Percentiles rank a stretch among this genome's conserved stretches.
Evolutionary conservation across 2,797 vertebrate species (phyloP).

Genomic region (Enteromius radiatus): DNA sequence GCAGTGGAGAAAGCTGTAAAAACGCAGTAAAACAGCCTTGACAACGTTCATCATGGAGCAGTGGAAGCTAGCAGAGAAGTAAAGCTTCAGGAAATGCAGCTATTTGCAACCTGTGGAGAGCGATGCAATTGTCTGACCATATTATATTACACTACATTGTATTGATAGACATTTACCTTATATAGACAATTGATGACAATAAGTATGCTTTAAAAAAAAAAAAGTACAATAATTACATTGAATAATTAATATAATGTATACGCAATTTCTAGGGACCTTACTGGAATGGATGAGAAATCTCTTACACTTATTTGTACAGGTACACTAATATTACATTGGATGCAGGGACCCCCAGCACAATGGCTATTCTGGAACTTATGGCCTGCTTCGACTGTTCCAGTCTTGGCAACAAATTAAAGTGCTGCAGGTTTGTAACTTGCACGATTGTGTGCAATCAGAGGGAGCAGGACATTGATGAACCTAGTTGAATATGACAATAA

Average conservation of each 20-base stretch:
- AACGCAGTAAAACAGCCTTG: not conserved
- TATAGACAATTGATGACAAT: constrained; percentile 8
- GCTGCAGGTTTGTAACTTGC: not conserved
- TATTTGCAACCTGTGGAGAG: not conserved
- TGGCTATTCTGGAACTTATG: constrained; percentile 7
- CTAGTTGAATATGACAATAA: not conserved
- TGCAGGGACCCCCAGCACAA: not conserved
- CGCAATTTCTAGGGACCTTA: not conserved
- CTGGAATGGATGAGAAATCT: not conserved
- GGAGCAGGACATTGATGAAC: not conserved
- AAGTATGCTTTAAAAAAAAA: not conserved
- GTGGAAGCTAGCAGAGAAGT: not conserved
- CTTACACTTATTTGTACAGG: not conserved
- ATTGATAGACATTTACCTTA: too few relatives aligned
- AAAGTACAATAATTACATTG: not conserved
- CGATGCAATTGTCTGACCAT: constrained; percentile 2
- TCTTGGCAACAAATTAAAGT: constrained; percentile 1
- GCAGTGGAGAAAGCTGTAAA: not conserved
- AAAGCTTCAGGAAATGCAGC: not conserved
- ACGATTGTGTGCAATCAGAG: constrained; percentile 14
- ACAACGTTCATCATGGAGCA: not conserved
- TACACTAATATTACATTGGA: not conserved
- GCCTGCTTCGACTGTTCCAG: not conserved
- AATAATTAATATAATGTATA: not conserved
- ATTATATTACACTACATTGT: too few relatives aligned